A percentile compares a stretch with the other conserved stretches of the same genome.
phyloP scores from a whole-genome alignment of 2,797 vertebrate species.

The Nasua narica region DNA sequence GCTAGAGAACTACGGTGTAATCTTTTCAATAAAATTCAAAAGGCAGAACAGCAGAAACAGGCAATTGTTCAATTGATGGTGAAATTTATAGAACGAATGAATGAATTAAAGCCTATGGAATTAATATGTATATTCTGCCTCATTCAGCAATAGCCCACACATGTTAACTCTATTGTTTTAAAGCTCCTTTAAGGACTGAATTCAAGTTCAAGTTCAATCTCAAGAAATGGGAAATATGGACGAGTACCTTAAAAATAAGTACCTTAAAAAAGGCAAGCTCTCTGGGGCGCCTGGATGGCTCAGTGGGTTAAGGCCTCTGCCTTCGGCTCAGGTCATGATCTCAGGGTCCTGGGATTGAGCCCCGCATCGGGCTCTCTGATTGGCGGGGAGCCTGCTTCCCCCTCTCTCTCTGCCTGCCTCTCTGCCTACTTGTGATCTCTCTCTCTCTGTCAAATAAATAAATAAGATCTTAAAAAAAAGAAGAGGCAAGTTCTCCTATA shows the following conservation, averaged over 20 bases:
- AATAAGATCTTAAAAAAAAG: no score
- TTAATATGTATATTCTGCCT: neutral
- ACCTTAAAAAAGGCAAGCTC: neutral
- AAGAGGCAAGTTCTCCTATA: neutral
- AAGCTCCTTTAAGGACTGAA: neutral
- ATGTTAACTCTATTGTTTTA: neutral
- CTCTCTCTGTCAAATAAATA: no score
- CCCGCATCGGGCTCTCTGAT: no score
- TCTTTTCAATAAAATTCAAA: constrained; percentile 21
- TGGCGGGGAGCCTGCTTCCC: no score
- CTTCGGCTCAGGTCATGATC: no score
- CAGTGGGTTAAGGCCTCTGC: no score
- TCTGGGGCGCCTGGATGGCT: no score
- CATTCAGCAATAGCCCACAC: neutral
- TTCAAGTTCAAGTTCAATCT: constrained; percentile 11
- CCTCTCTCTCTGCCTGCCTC: no score
- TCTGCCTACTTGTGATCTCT: no score
- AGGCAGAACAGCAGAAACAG: neutral
- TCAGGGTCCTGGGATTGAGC: no score
- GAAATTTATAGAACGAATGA: neutral
- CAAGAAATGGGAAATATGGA: neutral
- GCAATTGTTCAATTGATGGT: neutral
- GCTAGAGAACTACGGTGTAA: neutral
- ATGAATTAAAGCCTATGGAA: neutral
- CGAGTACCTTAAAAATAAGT: neutral